Base-by-base conservation (phyloP, 53 echinoderm and acorn worm genomes). In the Astropecten irregularis region DNA sequence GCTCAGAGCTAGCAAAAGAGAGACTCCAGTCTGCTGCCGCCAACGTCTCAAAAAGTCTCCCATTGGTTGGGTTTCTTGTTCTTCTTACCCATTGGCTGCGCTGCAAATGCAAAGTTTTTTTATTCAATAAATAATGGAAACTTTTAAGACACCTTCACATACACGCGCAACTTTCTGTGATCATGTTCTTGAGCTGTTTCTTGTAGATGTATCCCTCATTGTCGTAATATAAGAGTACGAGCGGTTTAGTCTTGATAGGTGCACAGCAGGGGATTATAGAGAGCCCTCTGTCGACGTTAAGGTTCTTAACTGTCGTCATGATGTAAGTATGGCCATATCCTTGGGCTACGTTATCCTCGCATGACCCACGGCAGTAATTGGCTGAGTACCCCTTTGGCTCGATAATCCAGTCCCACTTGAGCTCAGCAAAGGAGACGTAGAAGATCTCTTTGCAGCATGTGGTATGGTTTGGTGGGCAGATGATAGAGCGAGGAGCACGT, bases 361-460 rank as follows among this genome's bases (percentile, higher is more conserved):
- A 87, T 15, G 85, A 85, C 5, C 85, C 85, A 23, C 50, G 49
- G 25, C 85, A 85, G 29, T 85, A 85, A 26, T 85, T 85, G 48
- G 85, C 85, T 10, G 71, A 54, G 46, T 85, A 85, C 3, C 85
- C 85, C 22, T 85, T 85, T 1, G 85, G 85, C 34, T 85, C 72
- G 16, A 85, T 71, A 62, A 85, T 85, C 85, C 85, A 85, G 36
- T 85, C 85, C 85, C 85, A 85, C 9, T 61, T 73, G 46, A 85
- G 71, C 36, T 85, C 85, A 2, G 85, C 85, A 61, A 85, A 85
- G 9, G 85, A 85, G 7, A 85, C 85, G 49, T 85, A 85, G 40
- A 85, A 72, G 46, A 71, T 85, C 61, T 85, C 85, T 61, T 73
- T 71, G 49, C 85, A 85, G 49, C 85, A 85, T 16, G 69, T 60